Evolutionary conservation across 2,888 invertebrate species (phyloP).

Genomic region (Lepidochrysops patricia): DNA sequence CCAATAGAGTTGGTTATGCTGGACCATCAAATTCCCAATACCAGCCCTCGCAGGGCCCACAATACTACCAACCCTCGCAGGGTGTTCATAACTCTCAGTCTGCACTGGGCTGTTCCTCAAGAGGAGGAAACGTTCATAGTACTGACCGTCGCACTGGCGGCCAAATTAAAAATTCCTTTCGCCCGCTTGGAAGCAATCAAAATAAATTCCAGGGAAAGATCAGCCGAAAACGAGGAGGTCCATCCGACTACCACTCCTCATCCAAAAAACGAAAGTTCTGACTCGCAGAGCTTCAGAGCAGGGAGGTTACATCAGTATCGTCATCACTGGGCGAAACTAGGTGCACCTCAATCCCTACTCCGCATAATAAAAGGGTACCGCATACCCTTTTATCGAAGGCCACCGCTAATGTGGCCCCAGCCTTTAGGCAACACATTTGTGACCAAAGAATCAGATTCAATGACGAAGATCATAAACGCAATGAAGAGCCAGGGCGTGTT

Average conservation of each 20-base stretch:
- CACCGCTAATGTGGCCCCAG: not conserved
- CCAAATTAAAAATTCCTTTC: not conserved
- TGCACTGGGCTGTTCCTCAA: not conserved
- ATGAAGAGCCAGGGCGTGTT: not conserved
- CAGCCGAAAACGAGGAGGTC: not conserved
- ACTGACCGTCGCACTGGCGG: too few relatives aligned
- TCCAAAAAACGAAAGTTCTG: not conserved
- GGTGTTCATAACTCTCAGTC: too few relatives aligned
- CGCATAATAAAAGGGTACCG: constrained; percentile 1
- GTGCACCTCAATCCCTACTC: not conserved
- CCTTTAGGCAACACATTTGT: not conserved
- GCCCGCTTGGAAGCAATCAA: not conserved
- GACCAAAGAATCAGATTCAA: not conserved
- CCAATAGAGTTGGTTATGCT: not conserved
- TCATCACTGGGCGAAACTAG: constrained; percentile 1
- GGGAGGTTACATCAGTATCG: not conserved
- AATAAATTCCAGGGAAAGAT: not conserved
- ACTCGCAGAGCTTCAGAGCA: not conserved
- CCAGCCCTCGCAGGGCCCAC: not conserved
- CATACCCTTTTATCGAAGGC: not conserved
- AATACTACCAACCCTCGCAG: too few relatives aligned
- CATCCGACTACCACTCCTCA: not conserved
- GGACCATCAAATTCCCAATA: too few relatives aligned
- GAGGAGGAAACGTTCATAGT: too few relatives aligned
- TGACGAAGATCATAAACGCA: not conserved